Base-by-base conservation (phyloP, 30 jellyfish, hydroid and myxozoan species). In the Chrysaora quinquecirrha region DNA sequence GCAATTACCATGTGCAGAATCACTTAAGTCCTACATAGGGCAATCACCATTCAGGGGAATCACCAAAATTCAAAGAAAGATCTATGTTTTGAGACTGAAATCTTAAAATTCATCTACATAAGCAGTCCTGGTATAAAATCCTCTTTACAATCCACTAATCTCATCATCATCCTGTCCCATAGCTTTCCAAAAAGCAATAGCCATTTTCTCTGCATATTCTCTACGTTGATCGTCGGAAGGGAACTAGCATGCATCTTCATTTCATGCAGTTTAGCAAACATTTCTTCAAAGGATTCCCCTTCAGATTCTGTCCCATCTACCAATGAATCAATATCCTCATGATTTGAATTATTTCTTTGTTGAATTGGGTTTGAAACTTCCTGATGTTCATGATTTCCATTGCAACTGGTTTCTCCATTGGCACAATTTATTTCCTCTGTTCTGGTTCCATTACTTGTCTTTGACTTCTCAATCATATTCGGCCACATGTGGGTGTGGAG, bases 141-240 rank as follows among this genome's bases (percentile, higher is more conserved):
- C n/a, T n/a, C n/a, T n/a, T n/a, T 38, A 82, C 25, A 86, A 30
- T 12, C 96, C 96, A 62, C 73, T 83, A n/a, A 75, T 83, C 22
- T 92, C 98, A 19, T 82, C 96, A 11, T 93, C 98, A 48, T 86
- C 95, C 35, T 63, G 67, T 35, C 94, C 98, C 86, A 93, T 73
- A 38, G 98, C 97, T 67, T 65, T 92, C 98, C 96, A 87, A 72
- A 93, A 93, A 20, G 97, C 98, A 19, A 86, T n/a, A 3, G 96
- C 94, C 32, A 93, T 95, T 82, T 86, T 77, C 49, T 87, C 97
- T 6, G 98, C 98, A 68, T 80, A 93, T 23, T 78, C 94, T 46
- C 87, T 93, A 10, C 98, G 76, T 34, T 71, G 90, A 2, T 93
- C 95, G 66, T 34, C 90, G 28, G 90, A 72, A 80, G 90, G 2